Base-by-base conservation (phyloP, 2,113 vertebrate species). In the Myotis lucifugus region DNA sequence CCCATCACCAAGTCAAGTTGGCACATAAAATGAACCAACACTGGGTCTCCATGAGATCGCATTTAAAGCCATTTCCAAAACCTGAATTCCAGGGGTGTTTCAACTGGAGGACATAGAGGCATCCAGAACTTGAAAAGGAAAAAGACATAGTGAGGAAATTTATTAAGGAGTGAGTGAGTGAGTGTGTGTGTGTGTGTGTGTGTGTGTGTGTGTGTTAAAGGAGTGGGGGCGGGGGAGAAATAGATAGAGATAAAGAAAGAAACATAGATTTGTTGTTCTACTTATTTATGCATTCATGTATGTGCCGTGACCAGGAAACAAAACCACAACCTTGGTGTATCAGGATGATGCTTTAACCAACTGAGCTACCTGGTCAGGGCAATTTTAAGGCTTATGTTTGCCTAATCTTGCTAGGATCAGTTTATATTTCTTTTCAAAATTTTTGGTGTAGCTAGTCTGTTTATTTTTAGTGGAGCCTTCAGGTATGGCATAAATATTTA, bases 1-100 rank as follows among this genome's bases (percentile, higher is more conserved):
- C 13, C 8, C 23, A 8, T 27, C 11, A 70, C 5, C n/a, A 72
- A 32, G 6, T 73, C n/a, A 67, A 61, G 21, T 0, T 37, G 70
- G 85, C 52, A 52, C 3, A 52, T 34, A 95, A 88, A 74, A 93
- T 78, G 40, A 85, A 79, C 14, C 25, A 56, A 76, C 64, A 37
- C 15, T 14, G 4, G 11, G 14, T 84, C 42, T 81, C 42, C 34
- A 67, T 14, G 19, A 78, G 9, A 37, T 86, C 48, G 73, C 12
- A 83, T 23, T 48, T 50, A 82, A 82, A 13, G 18, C 13, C 34
- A 50, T 73, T 95, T 78, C 29, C 18, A 84, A 93, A 96, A 84
- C 34, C 25, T 18, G 89, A 48, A 73, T 70, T 34, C 70, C 56
- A 81, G 7, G 6, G 3, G 4, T 21, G 14, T 77, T 76, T 74